Evolutionary conservation across 2,113 vertebrate species (phyloP).

Genomic region (Gymnorhina tibicen): DNA sequence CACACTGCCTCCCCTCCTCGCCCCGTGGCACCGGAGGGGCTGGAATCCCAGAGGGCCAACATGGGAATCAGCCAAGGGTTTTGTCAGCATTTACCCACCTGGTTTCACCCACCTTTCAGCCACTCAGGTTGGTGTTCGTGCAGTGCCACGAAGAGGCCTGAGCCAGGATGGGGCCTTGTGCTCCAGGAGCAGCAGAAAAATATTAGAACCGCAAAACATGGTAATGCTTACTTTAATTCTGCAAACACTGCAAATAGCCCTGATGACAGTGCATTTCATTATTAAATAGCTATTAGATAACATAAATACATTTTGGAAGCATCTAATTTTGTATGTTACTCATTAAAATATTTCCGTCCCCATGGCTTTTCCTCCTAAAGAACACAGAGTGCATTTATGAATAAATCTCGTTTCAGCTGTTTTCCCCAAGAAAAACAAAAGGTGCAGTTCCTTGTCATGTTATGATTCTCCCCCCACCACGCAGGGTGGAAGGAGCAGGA

Average conservation of each 20-base stretch:
- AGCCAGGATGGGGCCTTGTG: background rate
- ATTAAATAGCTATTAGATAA: background rate
- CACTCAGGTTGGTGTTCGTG: background rate
- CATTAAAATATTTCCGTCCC: background rate
- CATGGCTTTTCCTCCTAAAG: background rate
- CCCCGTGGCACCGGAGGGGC: accelerated
- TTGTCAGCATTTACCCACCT: background rate
- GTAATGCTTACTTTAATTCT: background rate
- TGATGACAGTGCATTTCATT: background rate
- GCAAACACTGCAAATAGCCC: background rate
- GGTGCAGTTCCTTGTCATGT: accelerated
- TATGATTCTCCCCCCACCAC: background rate
- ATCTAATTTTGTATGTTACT: background rate
- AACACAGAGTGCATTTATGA: background rate
- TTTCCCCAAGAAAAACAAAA: background rate
- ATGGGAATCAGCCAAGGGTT: background rate
- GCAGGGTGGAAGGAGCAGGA: background rate
- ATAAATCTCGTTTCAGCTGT: background rate
- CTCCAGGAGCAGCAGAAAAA: background rate
- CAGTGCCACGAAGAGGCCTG: background rate
- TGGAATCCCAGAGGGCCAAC: background rate
- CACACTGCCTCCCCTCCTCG: background rate
- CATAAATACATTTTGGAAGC: background rate
- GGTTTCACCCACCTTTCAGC: background rate
- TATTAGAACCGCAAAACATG: background rate